These are phyloP conservation scores for Carassius carassius DNA, from an alignment of 2,113 vertebrate species.

Conservation along the genomic window DNA sequence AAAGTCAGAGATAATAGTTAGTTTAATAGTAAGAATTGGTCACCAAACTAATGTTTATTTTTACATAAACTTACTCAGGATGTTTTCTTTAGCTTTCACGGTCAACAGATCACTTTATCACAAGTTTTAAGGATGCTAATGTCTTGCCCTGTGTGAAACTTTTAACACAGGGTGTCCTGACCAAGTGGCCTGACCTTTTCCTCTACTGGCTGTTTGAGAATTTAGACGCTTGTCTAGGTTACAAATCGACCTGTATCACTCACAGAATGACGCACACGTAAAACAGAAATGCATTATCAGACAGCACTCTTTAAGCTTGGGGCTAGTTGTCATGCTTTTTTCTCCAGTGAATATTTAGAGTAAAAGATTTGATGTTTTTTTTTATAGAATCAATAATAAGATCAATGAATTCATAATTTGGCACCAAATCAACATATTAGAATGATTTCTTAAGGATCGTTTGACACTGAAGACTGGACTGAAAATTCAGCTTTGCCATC, in stretches of 20 bases:
- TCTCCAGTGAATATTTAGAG: neutral
- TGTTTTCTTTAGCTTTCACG: neutral
- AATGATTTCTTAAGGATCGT: neutral
- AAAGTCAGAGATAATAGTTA: too few species aligned
- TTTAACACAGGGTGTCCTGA: constrained; percentile 2
- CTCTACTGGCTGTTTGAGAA: constrained; percentile 5
- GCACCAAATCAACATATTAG: neutral
- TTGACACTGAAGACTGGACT: neutral
- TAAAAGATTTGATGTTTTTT: neutral
- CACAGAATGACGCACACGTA: neutral
- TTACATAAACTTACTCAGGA: too few species aligned
- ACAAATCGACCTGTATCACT: neutral
- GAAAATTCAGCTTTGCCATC: neutral
- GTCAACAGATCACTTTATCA: neutral
- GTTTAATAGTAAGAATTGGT: too few species aligned
- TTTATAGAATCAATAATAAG: too few species aligned
- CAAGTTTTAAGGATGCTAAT: neutral
- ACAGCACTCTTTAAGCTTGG: neutral
- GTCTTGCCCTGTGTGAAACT: neutral
- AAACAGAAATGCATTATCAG: neutral
- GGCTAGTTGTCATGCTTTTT: neutral
- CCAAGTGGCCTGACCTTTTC: neutral
- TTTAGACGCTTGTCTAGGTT: neutral
- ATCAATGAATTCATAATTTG: too few species aligned
- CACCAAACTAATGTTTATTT: too few species aligned